Evolutionary conservation across 2,888 invertebrate species (phyloP), one percentile per base, ranked within the genome.

Genomic region (Ornithoptera alexandrae): DNA sequence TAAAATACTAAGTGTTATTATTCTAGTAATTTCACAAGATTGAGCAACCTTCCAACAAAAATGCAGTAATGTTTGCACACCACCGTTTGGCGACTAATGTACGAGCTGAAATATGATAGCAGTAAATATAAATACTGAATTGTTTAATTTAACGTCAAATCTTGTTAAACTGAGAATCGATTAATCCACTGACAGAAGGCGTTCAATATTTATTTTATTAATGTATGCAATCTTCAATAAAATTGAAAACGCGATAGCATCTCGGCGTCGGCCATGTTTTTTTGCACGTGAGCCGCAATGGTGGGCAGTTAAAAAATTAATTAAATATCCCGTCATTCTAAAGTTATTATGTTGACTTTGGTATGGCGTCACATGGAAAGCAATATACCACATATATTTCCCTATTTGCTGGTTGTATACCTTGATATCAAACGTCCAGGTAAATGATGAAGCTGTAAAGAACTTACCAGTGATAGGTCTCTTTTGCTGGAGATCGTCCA

Each of bases 271-370:
- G 70, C 66, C 53, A 70, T 66, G 53, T 70, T 70, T 70, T 30
- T 70, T 70, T 70, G 70, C 70, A 62, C 66, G 53, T 42, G 39
- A 22, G 66, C 66, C 70, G n/a, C 69, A 71, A 73, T 71, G 71
- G 72, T 62, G 70, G 59, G 58, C 66, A 58, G 73, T 66, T 71
- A 71, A 73, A 71, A 73, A 73, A 71, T 73, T 73, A 71, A 73
- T 73, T 73, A 73, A 71, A 73, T 66, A 70, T 70, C 70, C 66
- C 70, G 62, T 59, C 70, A 57, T 70, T 62, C 66, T 66, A 66
- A 62, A 70, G 70, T 66, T 70, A 69, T 69, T 66, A 59, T 66
- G 66, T 70, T 69, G 62, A 69, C 58, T 58, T 69, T 69, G 62
- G 57, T 46, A 24, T 12, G 6, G 7, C 10, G 24, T 12, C n/a